These are phyloP conservation scores for Epicauta chinensis DNA, from an alignment of 1,140 invertebrate genomes.

Conservation along the genomic window DNA sequence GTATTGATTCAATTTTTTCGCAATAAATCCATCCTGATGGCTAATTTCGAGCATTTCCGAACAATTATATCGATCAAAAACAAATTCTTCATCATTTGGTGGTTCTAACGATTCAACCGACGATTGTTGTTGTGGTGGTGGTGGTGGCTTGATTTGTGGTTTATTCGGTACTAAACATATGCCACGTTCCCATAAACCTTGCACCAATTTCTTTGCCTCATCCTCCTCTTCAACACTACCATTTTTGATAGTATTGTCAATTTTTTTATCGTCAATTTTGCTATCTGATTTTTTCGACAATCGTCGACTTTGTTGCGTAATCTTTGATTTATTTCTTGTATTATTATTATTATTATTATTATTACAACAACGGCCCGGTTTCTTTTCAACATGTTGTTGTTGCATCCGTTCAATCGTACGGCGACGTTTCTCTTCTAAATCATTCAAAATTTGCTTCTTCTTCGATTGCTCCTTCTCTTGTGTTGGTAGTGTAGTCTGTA, in stretches of 20 bases:
- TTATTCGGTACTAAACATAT: constrained; percentile 27
- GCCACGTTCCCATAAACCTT: constrained; percentile 20
- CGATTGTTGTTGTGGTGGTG: too few species aligned
- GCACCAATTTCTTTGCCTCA: constrained; percentile 12
- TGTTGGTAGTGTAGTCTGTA: constrained; percentile 11
- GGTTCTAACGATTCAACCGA: not conserved
- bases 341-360: too few species aligned
- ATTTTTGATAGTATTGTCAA: not conserved
- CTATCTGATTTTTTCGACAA: not conserved
- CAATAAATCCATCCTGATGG: constrained; percentile 1
- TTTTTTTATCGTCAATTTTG: not conserved
- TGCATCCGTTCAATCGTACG: constrained; percentile 20
- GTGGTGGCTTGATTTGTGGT: not conserved
- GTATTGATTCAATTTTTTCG: constrained; percentile 15
- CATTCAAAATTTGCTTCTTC: constrained; percentile 3
- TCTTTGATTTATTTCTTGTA: not conserved
- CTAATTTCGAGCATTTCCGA: not conserved
- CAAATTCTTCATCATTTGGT: not conserved
- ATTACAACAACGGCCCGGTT: not conserved
- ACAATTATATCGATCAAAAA: constrained; percentile 1
- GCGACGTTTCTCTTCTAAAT: constrained; percentile 19
- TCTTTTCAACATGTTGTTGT: constrained; percentile 2
- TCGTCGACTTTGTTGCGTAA: not conserved
- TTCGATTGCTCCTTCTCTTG: not conserved
- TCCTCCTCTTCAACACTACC: not conserved